Percentiles rank a stretch among this genome's conserved stretches.
Evolutionary conservation across 2,113 vertebrate species (phyloP).

Genomic region (Oncorhynchus tshawytscha): DNA sequence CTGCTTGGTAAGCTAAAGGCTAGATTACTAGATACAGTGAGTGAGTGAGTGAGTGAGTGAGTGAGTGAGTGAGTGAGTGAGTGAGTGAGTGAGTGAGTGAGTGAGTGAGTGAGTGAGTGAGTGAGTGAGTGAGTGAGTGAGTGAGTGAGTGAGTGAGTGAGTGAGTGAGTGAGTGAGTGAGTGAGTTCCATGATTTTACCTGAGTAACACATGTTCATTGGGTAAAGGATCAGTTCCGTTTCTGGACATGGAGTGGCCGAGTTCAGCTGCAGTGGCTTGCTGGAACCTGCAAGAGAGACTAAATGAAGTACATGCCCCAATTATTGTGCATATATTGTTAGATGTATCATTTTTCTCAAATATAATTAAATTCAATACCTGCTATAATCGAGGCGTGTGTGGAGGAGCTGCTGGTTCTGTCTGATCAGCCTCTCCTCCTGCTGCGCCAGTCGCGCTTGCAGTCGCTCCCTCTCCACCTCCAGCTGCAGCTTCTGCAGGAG

Average conservation of each 20-base stretch:
- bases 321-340: too few relatives aligned
- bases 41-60: background rate
- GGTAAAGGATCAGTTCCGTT: constrained; percentile 19
- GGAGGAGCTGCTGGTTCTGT: constrained; percentile 83
- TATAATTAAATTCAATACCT: constrained; percentile 54
- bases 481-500: constrained; percentile 91
- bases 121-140: background rate
- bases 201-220: constrained; percentile 33
- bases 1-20: too few relatives aligned
- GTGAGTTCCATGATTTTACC: constrained; percentile 39
- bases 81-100: too few relatives aligned
- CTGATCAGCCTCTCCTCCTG: constrained; percentile 84
- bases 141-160: too few relatives aligned
- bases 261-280: constrained; percentile 46
- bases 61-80: too few relatives aligned
- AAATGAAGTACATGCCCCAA: background rate
- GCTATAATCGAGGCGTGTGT: constrained; percentile 77
- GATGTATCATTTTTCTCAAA: too few relatives aligned
- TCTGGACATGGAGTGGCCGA: constrained; percentile 28
- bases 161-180: too few relatives aligned
- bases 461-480: constrained; percentile 86
- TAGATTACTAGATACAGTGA: too few relatives aligned
- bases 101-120: background rate
- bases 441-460: constrained; percentile 82
- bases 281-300: constrained; percentile 45